Conservation (phyloP, 2,113 vertebrate genomes). For the Dryoscopus gambensis region DNA sequence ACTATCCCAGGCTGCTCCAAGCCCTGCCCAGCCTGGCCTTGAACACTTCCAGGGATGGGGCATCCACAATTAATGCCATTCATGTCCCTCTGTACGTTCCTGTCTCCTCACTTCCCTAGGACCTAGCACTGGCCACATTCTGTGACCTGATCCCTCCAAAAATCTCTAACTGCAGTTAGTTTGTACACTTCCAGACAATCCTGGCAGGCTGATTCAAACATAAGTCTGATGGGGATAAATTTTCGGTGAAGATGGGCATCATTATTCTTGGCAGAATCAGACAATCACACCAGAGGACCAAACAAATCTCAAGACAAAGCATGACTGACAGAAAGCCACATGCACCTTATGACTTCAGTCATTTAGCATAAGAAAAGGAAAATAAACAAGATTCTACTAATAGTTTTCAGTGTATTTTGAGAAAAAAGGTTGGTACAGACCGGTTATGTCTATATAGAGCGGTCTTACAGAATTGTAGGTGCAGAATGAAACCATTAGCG, state of each 20-base stretch:
- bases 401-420: not conserved
- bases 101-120: not conserved
- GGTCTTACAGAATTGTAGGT: not conserved
- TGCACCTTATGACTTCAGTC: rapidly evolving
- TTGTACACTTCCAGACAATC: not conserved
- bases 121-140: not conserved
- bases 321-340: not conserved
- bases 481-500: not conserved
- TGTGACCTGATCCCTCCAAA: not conserved
- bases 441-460: not conserved
- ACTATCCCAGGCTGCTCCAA: not conserved
- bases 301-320: not conserved
- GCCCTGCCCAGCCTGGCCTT: not conserved
- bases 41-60: not conserved
- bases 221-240: not conserved
- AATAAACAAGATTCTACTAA: not conserved
- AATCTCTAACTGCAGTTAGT: not conserved
- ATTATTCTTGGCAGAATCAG: not conserved
- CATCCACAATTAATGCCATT: not conserved
- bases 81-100: not conserved
- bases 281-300: not conserved
- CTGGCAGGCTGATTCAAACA: not conserved
- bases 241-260: not conserved
- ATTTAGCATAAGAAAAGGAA: not conserved
- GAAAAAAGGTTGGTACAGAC: not conserved